phyloP scores from a whole-genome alignment of 1,140 invertebrate genomes.

The Chironomus striatipennis region DNA sequence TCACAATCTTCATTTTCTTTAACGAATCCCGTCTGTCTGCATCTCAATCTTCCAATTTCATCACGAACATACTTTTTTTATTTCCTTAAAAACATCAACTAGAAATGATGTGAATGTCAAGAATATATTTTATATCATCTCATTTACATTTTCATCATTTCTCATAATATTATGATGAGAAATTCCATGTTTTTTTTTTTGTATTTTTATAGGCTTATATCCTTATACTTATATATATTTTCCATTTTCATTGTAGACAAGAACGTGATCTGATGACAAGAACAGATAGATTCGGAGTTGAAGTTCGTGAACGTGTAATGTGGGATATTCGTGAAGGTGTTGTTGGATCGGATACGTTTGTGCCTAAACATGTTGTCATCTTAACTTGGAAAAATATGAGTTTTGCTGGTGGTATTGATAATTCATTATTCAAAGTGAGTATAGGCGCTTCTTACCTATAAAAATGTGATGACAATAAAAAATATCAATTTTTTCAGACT shows the following conservation, averaged over 20 bases:
- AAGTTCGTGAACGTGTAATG: conserved; percentile 74
- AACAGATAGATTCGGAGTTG: conserved; percentile 74
- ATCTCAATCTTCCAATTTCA: too few relatives aligned
- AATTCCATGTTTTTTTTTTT: too few relatives aligned
- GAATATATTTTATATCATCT: too few relatives aligned
- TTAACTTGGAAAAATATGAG: conserved; percentile 96
- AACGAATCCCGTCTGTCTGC: too few relatives aligned
- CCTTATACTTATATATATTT: too few relatives aligned
- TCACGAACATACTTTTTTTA: too few relatives aligned
- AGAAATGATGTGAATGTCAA: too few relatives aligned
- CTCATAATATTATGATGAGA: too few relatives aligned
- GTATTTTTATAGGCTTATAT: too few relatives aligned
- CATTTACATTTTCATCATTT: too few relatives aligned
- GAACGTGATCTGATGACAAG: conserved; percentile 62
- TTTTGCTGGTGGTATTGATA: conserved; percentile 78
- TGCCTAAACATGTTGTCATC: conserved; percentile 81
- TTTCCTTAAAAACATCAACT: too few relatives aligned
- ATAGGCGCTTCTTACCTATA: not conserved
- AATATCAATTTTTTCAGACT: conserved; percentile 48
- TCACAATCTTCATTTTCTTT: too few relatives aligned
- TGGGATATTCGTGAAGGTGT: conserved; percentile 87
- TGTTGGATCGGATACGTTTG: conserved; percentile 81
- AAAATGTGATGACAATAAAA: not conserved
- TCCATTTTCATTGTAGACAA: conserved; percentile 39
- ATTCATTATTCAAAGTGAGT: conserved; percentile 64